Base-by-base conservation (phyloP, 2,888 invertebrate genomes). In the Zaprionus lineosus region DNA sequence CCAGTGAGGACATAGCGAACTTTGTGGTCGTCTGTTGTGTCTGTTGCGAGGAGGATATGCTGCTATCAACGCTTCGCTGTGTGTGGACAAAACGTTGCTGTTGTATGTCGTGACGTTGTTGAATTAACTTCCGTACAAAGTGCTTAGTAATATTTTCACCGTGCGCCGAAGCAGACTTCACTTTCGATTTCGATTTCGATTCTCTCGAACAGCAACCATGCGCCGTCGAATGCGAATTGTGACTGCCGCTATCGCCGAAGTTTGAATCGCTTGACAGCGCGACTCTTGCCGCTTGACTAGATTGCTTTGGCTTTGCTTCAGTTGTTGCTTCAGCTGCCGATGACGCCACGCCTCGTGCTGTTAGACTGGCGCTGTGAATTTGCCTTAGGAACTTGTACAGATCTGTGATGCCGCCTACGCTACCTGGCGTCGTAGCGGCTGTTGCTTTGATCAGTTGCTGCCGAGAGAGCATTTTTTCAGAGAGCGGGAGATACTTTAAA, bases 1-100 rank as follows among this genome's bases (percentile, higher is more conserved):
- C 87, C 67, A 88, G 53, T 12, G 88, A 88, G 36, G 87, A 88
- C 87, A 88, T 88, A 53, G 87, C 82, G 36, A 86, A 83, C 58
- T 84, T 81, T 12, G 63, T 84, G 47, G 78, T 84, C 64, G 85
- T 86, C 50, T 85, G 86, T 47, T 84, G 88, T 56, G n/a, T n/a
- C n/a, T 77, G 74, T n/a, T 62, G 61, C 18, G 39, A 46, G 5
- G 73, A 47, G 6, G 69, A 69, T 33, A 68, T 72, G 21, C 57
- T 55, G 26, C 40, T 56, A 12, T 53, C 58, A 15, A 36, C 61
- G 34, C 55, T 69, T 21, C 41, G 15, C 37, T 77, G 79, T 12
- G 78, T 86, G 55, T 87, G 87, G 31, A 87, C 73, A 18, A 78
- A 61, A 19, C 84, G 85, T 2, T 24, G 2, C 59, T 86, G n/a